Evolutionary conservation across 2,888 invertebrate species (phyloP).

Genomic region (Idaea aversata): DNA sequence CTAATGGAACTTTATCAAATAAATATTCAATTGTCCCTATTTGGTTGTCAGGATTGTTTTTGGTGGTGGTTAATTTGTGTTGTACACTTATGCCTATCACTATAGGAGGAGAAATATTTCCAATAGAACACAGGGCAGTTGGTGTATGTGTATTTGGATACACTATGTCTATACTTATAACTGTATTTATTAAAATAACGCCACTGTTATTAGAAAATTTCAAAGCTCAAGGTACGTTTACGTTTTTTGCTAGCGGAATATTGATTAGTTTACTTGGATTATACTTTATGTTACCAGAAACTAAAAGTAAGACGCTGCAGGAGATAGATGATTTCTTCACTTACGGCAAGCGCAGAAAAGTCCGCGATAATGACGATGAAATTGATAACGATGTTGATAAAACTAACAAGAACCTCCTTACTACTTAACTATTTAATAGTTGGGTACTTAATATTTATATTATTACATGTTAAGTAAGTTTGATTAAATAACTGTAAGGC

Average conservation of each 20-base stretch:
- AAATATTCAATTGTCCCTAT: constrained; percentile 42
- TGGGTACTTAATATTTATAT: too few species aligned
- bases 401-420: not conserved
- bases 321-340: constrained; percentile 80
- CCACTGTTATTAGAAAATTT: not conserved
- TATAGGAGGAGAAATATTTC: constrained; percentile 60
- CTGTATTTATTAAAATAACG: not conserved
- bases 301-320: constrained; percentile 81
- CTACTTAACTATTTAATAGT: too few species aligned
- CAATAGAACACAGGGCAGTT: constrained; percentile 51
- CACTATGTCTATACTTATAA: constrained; percentile 30
- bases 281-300: constrained; percentile 79
- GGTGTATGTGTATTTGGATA: constrained; percentile 44
- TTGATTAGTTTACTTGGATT: constrained; percentile 49
- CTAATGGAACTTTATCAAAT: constrained; percentile 33
- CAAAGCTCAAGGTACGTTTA: not conserved
- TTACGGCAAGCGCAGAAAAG: constrained; percentile 13
- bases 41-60: constrained; percentile 45
- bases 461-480: too few species aligned
- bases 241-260: constrained; percentile 36
- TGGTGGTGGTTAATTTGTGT: constrained; percentile 55
- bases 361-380: constrained; percentile 11
- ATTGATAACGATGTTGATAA: constrained; percentile 11
- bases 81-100: constrained; percentile 56
- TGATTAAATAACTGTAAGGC: too few species aligned